Conservation (phyloP, 2,888 invertebrate genomes). For the Hyles lineata region DNA sequence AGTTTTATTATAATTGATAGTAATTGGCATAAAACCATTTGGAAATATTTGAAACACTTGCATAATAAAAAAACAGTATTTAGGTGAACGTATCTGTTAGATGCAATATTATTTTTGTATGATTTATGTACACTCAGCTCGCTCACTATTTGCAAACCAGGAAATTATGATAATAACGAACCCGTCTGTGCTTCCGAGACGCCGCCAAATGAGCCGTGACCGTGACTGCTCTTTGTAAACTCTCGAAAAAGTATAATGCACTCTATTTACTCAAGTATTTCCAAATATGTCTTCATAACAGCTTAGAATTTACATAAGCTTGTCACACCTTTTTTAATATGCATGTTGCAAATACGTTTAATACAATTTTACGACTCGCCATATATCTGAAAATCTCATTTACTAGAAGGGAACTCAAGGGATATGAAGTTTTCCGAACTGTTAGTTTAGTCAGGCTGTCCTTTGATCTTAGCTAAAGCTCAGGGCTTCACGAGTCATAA, state of each 20-base stretch:
- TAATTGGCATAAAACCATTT: background rate
- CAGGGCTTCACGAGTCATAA: too few relatives aligned
- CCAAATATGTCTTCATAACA: background rate
- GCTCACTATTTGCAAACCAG: background rate
- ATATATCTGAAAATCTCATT: too few relatives aligned
- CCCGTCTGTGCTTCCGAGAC: constrained; percentile 38
- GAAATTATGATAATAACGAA: constrained; percentile 30
- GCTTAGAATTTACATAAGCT: background rate
- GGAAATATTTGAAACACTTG: background rate
- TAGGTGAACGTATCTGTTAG: background rate
- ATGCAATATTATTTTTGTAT: background rate
- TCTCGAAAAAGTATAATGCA: constrained; percentile 28
- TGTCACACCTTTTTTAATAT: too few relatives aligned
- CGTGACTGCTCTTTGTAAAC: constrained; percentile 28
- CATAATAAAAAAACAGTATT: background rate
- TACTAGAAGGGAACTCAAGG: too few relatives aligned
- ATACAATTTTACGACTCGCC: too few relatives aligned
- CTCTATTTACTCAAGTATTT: background rate
- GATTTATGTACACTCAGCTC: background rate
- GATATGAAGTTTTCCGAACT: too few relatives aligned
- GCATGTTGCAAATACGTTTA: too few relatives aligned
- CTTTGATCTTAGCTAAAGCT: too few relatives aligned
- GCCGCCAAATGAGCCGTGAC: constrained; percentile 28
- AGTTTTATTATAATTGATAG: background rate
- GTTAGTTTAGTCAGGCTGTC: too few relatives aligned